Evolutionary conservation across 2,113 vertebrate species (phyloP), one percentile per base, ranked within the genome.

Genomic region (Isichthys henryi): DNA sequence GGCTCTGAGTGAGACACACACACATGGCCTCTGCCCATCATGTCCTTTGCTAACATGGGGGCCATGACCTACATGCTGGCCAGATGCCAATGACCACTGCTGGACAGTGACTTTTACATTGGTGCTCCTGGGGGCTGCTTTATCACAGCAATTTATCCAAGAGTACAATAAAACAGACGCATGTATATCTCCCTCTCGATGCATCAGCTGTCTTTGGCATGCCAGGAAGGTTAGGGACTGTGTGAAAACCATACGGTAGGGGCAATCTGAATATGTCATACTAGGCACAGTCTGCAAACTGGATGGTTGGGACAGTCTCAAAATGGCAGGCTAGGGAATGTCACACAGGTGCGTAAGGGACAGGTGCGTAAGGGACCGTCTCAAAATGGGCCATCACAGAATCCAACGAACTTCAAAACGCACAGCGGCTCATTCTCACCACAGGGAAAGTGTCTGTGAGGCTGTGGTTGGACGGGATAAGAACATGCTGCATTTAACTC

Each of bases 401-500:
- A 86, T 39, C 31, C 35, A 39, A 50, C 31, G 45, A 23, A 45
- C 17, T 21, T 84, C 43, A 84, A 84, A 84, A 84, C 3, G 21
- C 19, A 43, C 82, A 84, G 39, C 0, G 39, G 39, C 82, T 84
- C 82, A 84, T 43, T 80, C 21, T 46, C 45, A 43, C 82, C 21
- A n/a, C 82, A 46, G 82, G 82, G 82, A 84, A 39, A 82, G 80
- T 23, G 19, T 84, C 82, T 86, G 17, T 31, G 23, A 80, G 46
- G 10, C n/a, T 89, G 45, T 50, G 82, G 89, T 89, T 49, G 82
- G 56, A 62, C 19, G 46, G 56, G 83, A 49, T 19, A 15, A 58
- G 53, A 19, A 70, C 39, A 46, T 35, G 52, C 89, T 86, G 89
- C 89, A 90, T 91, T 91, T 83, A 91, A 90, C 88, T 82, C 89